phyloP scores from a whole-genome alignment of 2,888 invertebrate species.

The Lissocephala sabroskyi region DNA sequence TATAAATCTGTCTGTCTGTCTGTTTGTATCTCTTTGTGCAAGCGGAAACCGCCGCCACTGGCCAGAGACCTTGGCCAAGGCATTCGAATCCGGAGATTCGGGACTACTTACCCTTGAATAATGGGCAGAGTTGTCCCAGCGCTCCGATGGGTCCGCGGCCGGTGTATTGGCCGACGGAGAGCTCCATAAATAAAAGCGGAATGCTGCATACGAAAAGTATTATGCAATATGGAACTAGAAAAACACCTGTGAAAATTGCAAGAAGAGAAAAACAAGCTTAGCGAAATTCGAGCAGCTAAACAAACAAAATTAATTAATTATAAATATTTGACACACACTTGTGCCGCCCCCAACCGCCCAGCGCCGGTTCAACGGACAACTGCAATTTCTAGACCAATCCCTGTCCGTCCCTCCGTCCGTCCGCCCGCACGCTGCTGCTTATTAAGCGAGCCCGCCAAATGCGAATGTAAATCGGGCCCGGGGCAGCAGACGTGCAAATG shows the following conservation, averaged over 20 bases:
- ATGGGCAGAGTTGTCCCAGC: constrained; percentile 90
- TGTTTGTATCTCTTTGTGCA: too few species aligned
- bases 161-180: constrained; percentile 93
- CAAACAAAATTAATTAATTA: constrained; percentile 52
- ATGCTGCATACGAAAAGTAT: constrained; percentile 92
- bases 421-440: too few species aligned
- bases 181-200: constrained; percentile 94
- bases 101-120: constrained; percentile 89
- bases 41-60: neutral
- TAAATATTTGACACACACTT: constrained; percentile 51
- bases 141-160: constrained; percentile 94
- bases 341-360: neutral
- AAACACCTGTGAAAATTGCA: constrained; percentile 84
- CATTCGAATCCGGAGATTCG: too few species aligned
- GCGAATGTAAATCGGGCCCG: constrained; percentile 30
- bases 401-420: constrained; percentile 12
- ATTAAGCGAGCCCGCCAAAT: constrained; percentile 52
- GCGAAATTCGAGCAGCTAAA: neutral
- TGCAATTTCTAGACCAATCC: constrained; percentile 16
- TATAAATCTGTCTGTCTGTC: too few species aligned
- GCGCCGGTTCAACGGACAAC: neutral
- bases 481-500: too few species aligned
- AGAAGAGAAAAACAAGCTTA: neutral
- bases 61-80: neutral
- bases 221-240: constrained; percentile 94